Conservation (phyloP, 2,797 vertebrate genomes). For the Oreochromis mossambicus region DNA sequence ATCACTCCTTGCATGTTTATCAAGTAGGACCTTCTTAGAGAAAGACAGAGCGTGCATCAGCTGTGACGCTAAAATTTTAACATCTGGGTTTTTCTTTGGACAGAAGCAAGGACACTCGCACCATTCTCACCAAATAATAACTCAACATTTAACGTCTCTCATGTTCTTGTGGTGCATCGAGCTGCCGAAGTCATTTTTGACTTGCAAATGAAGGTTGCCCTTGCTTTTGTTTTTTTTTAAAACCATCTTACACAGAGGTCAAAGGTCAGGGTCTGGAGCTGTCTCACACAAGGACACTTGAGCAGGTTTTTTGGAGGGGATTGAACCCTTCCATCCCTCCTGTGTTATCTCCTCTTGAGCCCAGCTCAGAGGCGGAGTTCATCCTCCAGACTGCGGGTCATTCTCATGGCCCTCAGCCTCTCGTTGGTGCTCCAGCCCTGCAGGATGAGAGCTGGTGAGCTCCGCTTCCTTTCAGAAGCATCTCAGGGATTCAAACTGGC, state of each 20-base stretch:
- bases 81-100: neutral
- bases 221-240: neutral
- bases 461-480: slow-evolving; percentile 40
- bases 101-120: neutral
- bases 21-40: neutral
- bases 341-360: slow-evolving; percentile 37
- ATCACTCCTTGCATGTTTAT: neutral
- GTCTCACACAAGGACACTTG: slow-evolving; percentile 32
- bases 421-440: slow-evolving; percentile 21
- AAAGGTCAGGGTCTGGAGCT: slow-evolving; percentile 1
- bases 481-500: slow-evolving; percentile 57
- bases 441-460: slow-evolving; percentile 43
- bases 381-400: slow-evolving; percentile 55
- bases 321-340: neutral
- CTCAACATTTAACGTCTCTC: neutral
- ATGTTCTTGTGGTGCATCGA: neutral
- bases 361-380: slow-evolving; percentile 43
- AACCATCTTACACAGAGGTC: neutral
- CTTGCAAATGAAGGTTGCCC: neutral
- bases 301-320: neutral
- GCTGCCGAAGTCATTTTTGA: neutral
- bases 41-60: neutral
- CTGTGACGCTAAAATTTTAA: neutral
- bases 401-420: slow-evolving; percentile 38
- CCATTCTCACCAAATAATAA: neutral